Conservation (phyloP, 2,797 vertebrate genomes). For the Natrix natrix region DNA sequence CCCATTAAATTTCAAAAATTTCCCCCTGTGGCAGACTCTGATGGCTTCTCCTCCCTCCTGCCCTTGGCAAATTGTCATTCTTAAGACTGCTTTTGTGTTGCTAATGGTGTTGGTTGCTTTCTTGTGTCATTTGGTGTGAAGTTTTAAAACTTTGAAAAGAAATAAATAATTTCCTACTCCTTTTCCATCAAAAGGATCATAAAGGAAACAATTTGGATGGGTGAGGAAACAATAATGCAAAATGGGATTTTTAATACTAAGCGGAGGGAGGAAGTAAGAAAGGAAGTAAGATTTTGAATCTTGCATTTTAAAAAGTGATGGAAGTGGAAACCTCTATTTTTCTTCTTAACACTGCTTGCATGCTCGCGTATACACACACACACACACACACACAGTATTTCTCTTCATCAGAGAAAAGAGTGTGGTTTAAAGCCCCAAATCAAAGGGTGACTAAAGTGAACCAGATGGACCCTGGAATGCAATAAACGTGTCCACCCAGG, state of each 20-base stretch:
- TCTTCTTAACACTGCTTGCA: background rate
- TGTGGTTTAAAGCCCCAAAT: conserved; percentile 8
- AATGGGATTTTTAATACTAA: background rate
- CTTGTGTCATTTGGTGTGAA: background rate
- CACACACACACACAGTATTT: background rate
- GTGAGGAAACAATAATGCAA: background rate
- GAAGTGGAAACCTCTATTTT: background rate
- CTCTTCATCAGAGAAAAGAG: background rate
- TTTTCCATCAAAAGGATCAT: background rate
- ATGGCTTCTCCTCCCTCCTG: background rate
- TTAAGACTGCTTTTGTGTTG: background rate
- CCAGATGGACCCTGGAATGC: conserved; percentile 9
- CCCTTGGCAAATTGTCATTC: background rate
- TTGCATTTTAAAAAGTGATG: conserved; percentile 2
- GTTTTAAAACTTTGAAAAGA: background rate
- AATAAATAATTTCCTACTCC: background rate
- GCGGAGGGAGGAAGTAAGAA: background rate
- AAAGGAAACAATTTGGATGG: background rate
- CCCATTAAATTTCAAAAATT: conserved; percentile 49
- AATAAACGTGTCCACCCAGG: conserved; percentile 6
- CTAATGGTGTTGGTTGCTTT: conserved; percentile 4
- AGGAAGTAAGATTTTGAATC: background rate
- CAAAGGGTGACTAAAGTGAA: conserved; percentile 22
- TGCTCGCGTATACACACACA: background rate
- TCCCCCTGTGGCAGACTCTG: conserved; percentile 40